A percentile compares a stretch with the other conserved stretches of the same genome.
These are phyloP conservation scores for Jordanella pulchra DNA, from an alignment of 2,797 vertebrate species.

Conservation along the genomic window DNA sequence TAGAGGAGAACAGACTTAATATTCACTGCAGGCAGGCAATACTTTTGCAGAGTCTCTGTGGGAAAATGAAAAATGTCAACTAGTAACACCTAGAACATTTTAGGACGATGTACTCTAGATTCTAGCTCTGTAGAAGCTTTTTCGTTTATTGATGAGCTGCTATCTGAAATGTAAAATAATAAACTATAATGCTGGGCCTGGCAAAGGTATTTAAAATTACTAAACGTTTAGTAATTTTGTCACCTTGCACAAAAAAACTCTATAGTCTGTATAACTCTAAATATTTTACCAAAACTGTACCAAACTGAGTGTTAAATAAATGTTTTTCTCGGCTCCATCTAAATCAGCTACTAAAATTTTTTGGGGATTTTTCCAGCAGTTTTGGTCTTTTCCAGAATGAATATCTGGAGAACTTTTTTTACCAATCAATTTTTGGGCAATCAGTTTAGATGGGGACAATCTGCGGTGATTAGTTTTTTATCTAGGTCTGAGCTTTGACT, in stretches of 20 bases:
- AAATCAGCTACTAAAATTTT: neutral
- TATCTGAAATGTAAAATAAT: neutral
- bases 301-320: neutral
- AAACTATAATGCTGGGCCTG: neutral
- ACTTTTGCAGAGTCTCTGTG: conserved; percentile 28
- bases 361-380: neutral
- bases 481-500: neutral
- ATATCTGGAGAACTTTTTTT: neutral
- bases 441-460: neutral
- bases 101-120: conserved; percentile 8
- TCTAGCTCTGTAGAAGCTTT: conserved; percentile 11
- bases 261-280: no score
- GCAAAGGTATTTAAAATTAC: neutral
- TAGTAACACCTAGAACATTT: conserved; percentile 15
- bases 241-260: neutral
- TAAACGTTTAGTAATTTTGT: neutral
- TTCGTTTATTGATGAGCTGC: conserved; percentile 1
- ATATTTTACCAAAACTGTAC: neutral
- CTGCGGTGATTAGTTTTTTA: neutral
- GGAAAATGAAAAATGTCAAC: conserved; percentile 35
- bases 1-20: conserved; percentile 61
- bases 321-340: no score
- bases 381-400: neutral
- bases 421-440: neutral
- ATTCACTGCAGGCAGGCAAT: conserved; percentile 57